Evolutionary conservation across 2,888 invertebrate species (phyloP), one percentile per base, ranked within the genome.

Genomic region (Eudemis profundana): DNA sequence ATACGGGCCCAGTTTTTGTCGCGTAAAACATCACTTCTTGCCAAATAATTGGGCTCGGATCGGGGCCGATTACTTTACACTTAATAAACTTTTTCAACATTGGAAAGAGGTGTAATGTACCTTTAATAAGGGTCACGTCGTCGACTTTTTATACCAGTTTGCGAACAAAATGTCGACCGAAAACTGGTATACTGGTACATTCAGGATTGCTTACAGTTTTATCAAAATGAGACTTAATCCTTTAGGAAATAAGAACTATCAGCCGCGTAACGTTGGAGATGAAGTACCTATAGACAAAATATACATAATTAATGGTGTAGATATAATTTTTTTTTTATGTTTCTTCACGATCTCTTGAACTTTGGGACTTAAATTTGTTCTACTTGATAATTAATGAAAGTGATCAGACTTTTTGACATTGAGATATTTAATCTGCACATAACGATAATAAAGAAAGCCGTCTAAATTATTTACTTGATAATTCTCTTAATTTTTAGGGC

Each of bases 111-210:
- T 56, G 42, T 49, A 38, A 56, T 21, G 44, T 38, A 14, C 46
- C 46, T 38, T 42, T 64, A 44, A 50, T 23, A 50, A 57, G 50
- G 57, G 63, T 57, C 57, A 57, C 44, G 15, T 23, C 15, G 42
- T 2, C 50, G n/a, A 44, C 57, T 50, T 64, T 54, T 57, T 50
- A 56, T 56, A 56, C 56, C 56, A 56, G 56, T 56, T 56, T 56
- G 29, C 19, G 33, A 33, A 29, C 12, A 44, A 54, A 56, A 56
- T 56, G 56, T 56, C 56, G 56, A 4, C 56, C 29, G 44, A 29
- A 56, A 56, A 56, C 56, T 56, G 42, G 56, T 56, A 56, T 56
- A 44, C 27, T 36, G 12, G 42, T 56, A 56, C 17, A 17, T 19
- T n/a, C 51, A 21, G 14, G 10, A 17, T 23, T 27, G 7, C 27